Base-by-base conservation (phyloP, 2,797 vertebrate genomes). In the Sparidentex hasta region DNA sequence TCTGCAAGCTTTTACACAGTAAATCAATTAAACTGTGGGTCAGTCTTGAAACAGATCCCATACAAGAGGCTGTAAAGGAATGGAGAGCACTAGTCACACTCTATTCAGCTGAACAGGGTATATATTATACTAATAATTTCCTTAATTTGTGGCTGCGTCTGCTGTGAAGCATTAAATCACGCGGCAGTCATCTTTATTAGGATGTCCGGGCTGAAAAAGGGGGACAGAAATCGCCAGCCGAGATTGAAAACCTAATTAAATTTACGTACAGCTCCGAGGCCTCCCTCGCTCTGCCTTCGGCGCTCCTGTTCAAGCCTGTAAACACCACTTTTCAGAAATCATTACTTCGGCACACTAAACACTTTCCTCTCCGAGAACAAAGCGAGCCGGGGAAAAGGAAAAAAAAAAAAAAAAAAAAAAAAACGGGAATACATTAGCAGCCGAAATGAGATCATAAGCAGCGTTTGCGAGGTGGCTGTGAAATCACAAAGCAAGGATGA, bases 371-470 rank as follows among this genome's bases (percentile, higher is more conserved):
- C 85, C 2, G 71, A 89, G 90, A 94, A 93, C 92, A 92, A 94
- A 93, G 90, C 78, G 51, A 80, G 81, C 74, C 65, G 70, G 66
- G 6, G 33, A 7, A 33, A 33, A 33, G n/a, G n/a, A n/a, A n/a
- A n/a, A 7, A 33, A 33, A 33, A 7, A 33, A 33, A 33, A 27
- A 27, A 27, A 27, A 25, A 29, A 33, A 33, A 65, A 72, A 50
- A 85, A 88, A 91, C 70, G 48, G 76, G 90, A 91, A 91, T 89
- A 90, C 87, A 95, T 93, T 91, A 94, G 90, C 93, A 93, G 83
- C 82, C n/a, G 55, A 94, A 94, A 94, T 93, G 87, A 92, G 91
- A 93, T 94, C 88, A 88, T 89, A 89, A 94, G 91, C 89, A 83
- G 72, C 76, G 76, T 92, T 90, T 78, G 88, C 52, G 51, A 93